phyloP scores from a whole-genome alignment of 2,888 invertebrate genomes.

The Phrixothrix hirtus region DNA sequence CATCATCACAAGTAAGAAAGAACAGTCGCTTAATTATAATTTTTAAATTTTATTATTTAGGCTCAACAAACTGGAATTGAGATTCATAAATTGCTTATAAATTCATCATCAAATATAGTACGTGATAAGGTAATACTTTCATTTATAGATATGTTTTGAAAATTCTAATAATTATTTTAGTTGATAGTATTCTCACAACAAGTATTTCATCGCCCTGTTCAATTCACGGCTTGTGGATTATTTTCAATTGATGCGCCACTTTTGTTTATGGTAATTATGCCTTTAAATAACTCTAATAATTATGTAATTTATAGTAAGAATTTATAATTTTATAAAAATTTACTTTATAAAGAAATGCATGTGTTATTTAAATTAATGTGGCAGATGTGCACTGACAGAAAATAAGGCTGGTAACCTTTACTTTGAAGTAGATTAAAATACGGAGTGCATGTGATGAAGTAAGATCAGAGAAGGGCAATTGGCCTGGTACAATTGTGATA shows the following conservation, averaged over 20 bases:
- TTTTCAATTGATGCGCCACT: constrained; percentile 40
- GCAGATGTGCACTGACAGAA: no score
- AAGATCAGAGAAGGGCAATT: no score
- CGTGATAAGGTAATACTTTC: constrained; percentile 23
- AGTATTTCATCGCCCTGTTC: constrained; percentile 36
- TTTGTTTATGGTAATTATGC: constrained; percentile 40
- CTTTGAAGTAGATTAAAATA: no score
- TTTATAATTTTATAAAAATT: no score
- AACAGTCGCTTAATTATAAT: no score
- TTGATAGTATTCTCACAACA: constrained; percentile 42
- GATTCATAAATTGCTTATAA: constrained; percentile 36
- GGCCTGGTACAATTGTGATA: no score
- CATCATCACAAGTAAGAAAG: constrained; percentile 32
- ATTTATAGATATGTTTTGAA: no score
- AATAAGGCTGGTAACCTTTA: no score
- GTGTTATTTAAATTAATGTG: no score
- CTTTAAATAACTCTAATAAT: not conserved
- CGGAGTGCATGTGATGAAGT: no score
- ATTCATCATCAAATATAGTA: constrained; percentile 11
- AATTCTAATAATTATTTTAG: no score
- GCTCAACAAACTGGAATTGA: constrained; percentile 33
- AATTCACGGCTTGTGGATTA: constrained; percentile 42
- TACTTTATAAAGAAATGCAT: no score
- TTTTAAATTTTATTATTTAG: constrained; percentile 17
- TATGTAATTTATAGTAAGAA: not conserved